Conservation (phyloP, 2,888 invertebrate genomes). For the Ferdinandea cuprea region DNA sequence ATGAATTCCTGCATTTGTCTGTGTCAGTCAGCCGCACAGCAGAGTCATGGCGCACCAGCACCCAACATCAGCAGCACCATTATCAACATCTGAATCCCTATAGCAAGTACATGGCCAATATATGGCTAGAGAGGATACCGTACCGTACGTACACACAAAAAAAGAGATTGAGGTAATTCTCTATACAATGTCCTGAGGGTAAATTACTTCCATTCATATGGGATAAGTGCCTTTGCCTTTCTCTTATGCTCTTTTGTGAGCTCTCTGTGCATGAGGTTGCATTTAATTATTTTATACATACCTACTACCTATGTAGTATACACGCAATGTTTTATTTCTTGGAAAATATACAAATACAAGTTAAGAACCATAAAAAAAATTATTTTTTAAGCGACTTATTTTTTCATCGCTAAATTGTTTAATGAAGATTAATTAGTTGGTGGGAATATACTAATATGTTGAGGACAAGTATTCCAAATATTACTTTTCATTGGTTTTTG, state of each 20-base stretch:
- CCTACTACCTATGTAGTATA: no score
- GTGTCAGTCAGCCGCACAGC: constrained; percentile 31
- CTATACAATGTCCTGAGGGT: constrained; percentile 46
- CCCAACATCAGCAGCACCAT: constrained; percentile 9
- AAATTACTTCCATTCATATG: constrained; percentile 56
- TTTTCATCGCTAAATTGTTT: no score
- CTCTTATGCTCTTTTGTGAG: constrained; percentile 48
- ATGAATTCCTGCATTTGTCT: constrained; percentile 68
- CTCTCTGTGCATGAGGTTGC: constrained; percentile 17
- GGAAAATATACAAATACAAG: neutral
- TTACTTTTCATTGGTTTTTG: no score
- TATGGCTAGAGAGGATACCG: neutral
- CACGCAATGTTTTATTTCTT: no score
- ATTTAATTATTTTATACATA: constrained; percentile 47
- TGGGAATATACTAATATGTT: neutral
- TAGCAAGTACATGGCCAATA: neutral
- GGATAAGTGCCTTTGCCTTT: constrained; percentile 54
- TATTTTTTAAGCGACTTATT: no score
- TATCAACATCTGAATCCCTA: neutral
- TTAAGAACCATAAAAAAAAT: neutral
- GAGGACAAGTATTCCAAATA: no score
- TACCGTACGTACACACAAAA: neutral
- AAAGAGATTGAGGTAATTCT: constrained; percentile 52
- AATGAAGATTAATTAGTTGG: neutral
- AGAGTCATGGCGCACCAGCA: neutral